Conservation (phyloP, 1,140 invertebrate genomes). For the Pectinophora gossypiella region DNA sequence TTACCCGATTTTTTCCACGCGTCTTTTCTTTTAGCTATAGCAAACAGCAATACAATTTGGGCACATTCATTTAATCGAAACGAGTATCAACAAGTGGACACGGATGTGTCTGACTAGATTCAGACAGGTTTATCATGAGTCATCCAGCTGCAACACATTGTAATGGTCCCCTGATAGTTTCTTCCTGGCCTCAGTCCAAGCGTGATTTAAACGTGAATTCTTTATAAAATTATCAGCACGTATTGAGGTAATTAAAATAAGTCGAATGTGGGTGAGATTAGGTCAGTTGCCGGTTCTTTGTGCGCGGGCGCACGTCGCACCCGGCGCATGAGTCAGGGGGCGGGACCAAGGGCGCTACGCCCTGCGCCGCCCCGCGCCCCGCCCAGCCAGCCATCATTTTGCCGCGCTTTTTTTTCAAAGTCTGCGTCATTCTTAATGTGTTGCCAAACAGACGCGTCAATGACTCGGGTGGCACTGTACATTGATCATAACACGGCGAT, state of each 20-base stretch:
- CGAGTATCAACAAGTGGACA: neutral
- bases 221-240: neutral
- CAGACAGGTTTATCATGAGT: neutral
- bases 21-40: too few relatives aligned
- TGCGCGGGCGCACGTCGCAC: constrained; percentile 26
- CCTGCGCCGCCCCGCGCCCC: constrained; percentile 56
- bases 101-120: constrained; percentile 1
- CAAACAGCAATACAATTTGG: neutral
- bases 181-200: neutral
- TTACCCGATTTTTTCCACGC: too few relatives aligned
- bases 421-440: constrained; percentile 57
- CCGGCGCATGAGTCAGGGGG: constrained; percentile 56
- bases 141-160: neutral
- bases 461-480: constrained; percentile 26
- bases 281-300: neutral
- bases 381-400: constrained; percentile 60
- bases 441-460: constrained; percentile 63
- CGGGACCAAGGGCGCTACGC: constrained; percentile 68
- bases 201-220: too few relatives aligned
- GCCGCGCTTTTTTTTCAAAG: constrained; percentile 67
- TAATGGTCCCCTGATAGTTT: neutral
- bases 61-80: neutral
- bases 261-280: constrained; percentile 2
- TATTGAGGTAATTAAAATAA: constrained; percentile 1
- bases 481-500: constrained; percentile 8